These are phyloP conservation scores for Pristionchus maxplancki DNA, from an alignment of 2,888 invertebrate species.

Conservation along the genomic window DNA sequence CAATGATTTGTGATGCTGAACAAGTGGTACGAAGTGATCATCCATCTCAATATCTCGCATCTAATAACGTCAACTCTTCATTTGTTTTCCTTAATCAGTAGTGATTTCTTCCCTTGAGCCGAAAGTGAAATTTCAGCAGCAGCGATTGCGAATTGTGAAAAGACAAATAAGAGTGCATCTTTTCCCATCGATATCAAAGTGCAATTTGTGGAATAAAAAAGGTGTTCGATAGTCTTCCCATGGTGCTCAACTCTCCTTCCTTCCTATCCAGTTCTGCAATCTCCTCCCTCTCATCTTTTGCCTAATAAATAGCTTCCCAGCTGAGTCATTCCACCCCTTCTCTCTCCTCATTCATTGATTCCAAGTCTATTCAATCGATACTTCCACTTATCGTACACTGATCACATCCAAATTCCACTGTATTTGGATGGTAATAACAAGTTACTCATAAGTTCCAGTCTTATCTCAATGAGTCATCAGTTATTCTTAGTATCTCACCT, in stretches of 20 bases:
- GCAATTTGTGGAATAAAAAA: not conserved
- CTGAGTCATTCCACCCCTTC: constrained; percentile 12
- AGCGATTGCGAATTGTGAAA: not conserved
- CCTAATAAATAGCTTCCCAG: constrained; percentile 35
- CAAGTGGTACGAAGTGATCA: not conserved
- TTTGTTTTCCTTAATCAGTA: not conserved
- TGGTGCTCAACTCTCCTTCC: not conserved
- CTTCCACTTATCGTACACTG: not conserved
- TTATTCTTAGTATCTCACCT: not conserved
- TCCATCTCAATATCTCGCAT: too few relatives aligned
- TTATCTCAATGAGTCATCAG: constrained; percentile 4
- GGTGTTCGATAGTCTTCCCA: not conserved
- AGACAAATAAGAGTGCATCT: too few relatives aligned
- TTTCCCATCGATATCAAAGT: not conserved
- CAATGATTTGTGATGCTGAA: not conserved
- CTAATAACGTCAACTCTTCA: too few relatives aligned
- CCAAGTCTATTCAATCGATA: not conserved
- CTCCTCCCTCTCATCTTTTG: constrained; percentile 11
- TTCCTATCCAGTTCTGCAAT: not conserved
- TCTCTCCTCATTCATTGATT: not conserved
- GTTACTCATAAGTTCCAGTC: not conserved
- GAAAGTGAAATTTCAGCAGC: not conserved
- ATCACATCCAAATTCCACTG: not conserved
- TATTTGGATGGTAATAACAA: not conserved
- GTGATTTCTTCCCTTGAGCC: not conserved